Percentiles rank a stretch among this genome's conserved stretches.
Conservation (phyloP, 2,888 invertebrate species). For the Volucella inflata region DNA sequence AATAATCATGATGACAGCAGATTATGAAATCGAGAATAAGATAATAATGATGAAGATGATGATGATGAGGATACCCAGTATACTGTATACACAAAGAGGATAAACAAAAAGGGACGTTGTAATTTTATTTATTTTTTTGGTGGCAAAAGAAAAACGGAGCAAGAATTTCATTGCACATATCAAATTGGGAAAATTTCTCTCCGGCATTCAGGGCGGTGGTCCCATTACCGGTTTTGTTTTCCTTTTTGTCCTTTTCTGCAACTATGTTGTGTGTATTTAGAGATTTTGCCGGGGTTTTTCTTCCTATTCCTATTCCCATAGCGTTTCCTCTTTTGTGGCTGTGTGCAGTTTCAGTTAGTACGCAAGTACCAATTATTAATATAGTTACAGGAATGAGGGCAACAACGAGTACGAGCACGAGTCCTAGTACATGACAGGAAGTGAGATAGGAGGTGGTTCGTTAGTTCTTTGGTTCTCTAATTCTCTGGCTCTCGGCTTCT, state of each 20-base stretch:
- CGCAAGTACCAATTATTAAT: constrained; percentile 68
- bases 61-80: not conserved
- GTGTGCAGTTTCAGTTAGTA: constrained; percentile 36
- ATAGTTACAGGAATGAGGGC: constrained; percentile 39
- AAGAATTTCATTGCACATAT: not conserved
- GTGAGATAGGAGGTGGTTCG: too few relatives aligned
- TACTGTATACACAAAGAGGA: constrained; percentile 14
- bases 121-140: constrained; percentile 18
- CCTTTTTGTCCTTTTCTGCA: constrained; percentile 13
- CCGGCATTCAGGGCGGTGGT: constrained; percentile 60
- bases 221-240: constrained; percentile 55
- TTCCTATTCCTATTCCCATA: not conserved
- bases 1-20: constrained; percentile 15
- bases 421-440: too few relatives aligned
- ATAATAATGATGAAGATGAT: constrained; percentile 36
- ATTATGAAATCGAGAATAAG: constrained; percentile 20
- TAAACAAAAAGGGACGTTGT: constrained; percentile 36
- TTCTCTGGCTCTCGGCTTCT: too few relatives aligned
- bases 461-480: too few relatives aligned
- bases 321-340: not conserved
- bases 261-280: constrained; percentile 25
- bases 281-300: constrained; percentile 38
- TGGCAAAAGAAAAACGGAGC: not conserved
- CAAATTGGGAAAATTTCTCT: constrained; percentile 28
- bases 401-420: not conserved